Conservation (phyloP, 2,113 vertebrate genomes). For the Crotalus tigris region DNA sequence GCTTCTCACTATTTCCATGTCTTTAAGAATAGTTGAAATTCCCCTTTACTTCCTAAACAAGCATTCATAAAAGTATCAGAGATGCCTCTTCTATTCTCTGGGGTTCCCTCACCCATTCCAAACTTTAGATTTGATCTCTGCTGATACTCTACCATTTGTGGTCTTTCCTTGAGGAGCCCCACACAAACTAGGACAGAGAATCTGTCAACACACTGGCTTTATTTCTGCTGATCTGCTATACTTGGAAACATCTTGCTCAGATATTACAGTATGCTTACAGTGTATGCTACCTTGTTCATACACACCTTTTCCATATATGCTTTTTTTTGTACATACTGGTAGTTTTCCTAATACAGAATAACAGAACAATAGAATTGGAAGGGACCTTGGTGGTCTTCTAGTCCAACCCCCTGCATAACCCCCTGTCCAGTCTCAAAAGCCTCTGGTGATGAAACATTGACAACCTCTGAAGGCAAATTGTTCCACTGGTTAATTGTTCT, state of each 20-base stretch:
- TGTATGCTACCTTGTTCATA: background rate
- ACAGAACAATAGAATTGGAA: too few species aligned
- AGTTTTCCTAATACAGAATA: background rate
- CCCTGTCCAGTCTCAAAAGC: background rate
- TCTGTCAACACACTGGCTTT: slow-evolving; percentile 1
- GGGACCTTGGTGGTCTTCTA: too few species aligned
- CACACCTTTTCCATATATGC: background rate
- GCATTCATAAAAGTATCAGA: background rate
- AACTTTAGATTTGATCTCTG: background rate
- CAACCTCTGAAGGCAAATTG: background rate
- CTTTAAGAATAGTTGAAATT: background rate
- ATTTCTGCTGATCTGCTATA: background rate
- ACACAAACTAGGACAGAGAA: background rate
- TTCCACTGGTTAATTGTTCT: background rate
- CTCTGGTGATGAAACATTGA: background rate
- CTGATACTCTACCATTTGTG: background rate
- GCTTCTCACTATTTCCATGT: background rate
- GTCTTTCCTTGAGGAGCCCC: background rate
- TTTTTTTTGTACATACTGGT: too few species aligned
- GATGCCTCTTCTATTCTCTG: background rate
- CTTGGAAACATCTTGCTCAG: slow-evolving; percentile 6
- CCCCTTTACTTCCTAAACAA: background rate
- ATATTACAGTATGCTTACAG: background rate
- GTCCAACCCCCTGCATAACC: too few species aligned
- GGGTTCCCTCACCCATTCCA: background rate